Evolutionary conservation across 2,888 invertebrate species (phyloP), one percentile per base, ranked within the genome.

Genomic region (Cerceris rybyensis): DNA sequence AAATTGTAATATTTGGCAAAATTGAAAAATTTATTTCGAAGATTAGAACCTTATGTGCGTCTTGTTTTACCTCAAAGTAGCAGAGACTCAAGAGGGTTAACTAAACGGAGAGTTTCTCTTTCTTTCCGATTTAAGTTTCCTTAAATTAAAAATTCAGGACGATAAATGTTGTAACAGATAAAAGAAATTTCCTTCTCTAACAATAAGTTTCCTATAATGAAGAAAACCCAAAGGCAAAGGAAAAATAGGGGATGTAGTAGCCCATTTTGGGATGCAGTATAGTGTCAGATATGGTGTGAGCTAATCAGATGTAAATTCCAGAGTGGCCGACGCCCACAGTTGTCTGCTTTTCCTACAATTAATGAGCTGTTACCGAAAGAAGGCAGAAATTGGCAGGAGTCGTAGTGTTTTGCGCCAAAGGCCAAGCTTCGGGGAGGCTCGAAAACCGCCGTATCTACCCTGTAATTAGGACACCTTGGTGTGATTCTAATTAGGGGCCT

Each of bases 381-480:
- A 70, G 70, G 58, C 58, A 65, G 65, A 76, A 78, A 82, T 80
- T 81, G 75, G 82, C 78, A 75, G 82, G 75, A 82, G 60, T 74
- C 11, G 80, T 64, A 63, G 55, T 49, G 63, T 75, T 78, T 80
- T 54, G 75, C 71, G 79, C 75, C 79, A 58, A 64, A 66, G 73
- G 72, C 72, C 14, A 64, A 16, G 69, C 52, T 57, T 55, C 50
- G 61, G 67, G 13, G 39, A 68, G 70, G 69, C 65, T 63, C 50
- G 60, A 43, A 71, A 78, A 83, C 54, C 52, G 64, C 50, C 52
- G 52, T 52, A 16, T 17, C 57, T 66, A 79, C 87, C 90, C 90
- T 87, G 86, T 90, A 91, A 91, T 91, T 91, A 91, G 90, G 89
- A 85, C 91, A 90, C 91, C 88, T 90, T 72, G 83, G 91, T 90